These are phyloP conservation scores for Melieria picta DNA, from an alignment of 2,888 invertebrate species.

Conservation along the genomic window DNA sequence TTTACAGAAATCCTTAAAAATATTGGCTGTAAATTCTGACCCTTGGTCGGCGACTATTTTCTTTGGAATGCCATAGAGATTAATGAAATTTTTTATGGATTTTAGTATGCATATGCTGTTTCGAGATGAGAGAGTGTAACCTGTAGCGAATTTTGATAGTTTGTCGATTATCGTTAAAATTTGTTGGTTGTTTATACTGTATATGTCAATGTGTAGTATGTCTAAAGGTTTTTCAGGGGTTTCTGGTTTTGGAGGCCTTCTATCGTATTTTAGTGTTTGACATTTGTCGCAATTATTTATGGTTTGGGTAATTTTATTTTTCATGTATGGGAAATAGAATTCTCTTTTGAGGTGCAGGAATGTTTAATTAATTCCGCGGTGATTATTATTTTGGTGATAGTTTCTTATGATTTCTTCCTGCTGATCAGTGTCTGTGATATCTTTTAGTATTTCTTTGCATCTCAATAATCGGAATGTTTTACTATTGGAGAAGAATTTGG, in stretches of 20 bases:
- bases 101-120: conserved; percentile 34
- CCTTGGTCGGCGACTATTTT: conserved; percentile 35
- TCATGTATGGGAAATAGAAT: conserved; percentile 41
- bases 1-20: conserved; percentile 38
- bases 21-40: conserved; percentile 31
- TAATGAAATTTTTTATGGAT: conserved; percentile 29
- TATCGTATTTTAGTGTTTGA: conserved; percentile 39
- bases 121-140: conserved; percentile 30
- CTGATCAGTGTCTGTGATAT: conserved; percentile 31
- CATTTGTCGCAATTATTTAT: conserved; percentile 46
- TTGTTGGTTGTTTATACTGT: conserved; percentile 39
- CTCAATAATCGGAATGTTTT: conserved; percentile 23
- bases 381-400: conserved; percentile 41
- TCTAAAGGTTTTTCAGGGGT: conserved; percentile 39
- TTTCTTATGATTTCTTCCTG: conserved; percentile 43
- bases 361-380: conserved; percentile 42
- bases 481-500: conserved; percentile 26
- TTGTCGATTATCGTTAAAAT: conserved; percentile 39
- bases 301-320: too few species aligned
- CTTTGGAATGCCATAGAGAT: conserved; percentile 32
- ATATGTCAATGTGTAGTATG: conserved; percentile 39
- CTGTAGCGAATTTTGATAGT: conserved; percentile 36
- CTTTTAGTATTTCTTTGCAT: conserved; percentile 17
- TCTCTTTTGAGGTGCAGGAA: conserved; percentile 39
- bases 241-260: conserved; percentile 41